Base-by-base conservation (phyloP, 2,888 invertebrate species). In the Eretmocerus hayati region DNA sequence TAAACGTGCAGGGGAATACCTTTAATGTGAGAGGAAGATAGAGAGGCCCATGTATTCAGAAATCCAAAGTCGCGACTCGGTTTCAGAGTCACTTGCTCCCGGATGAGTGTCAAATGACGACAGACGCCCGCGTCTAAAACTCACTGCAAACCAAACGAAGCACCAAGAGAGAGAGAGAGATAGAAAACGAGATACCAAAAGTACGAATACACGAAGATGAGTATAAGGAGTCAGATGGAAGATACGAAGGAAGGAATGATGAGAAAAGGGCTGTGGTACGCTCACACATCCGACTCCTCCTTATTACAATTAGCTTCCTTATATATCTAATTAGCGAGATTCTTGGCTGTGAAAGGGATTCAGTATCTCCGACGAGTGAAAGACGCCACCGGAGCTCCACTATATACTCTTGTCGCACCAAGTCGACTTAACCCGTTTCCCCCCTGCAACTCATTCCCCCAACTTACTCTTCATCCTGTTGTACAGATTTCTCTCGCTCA, bases 301-400 rank as follows among this genome's bases (percentile, higher is more conserved):
- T 67, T 66, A 67, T 67, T 67, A 66, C 67, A 67, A 67, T 66
- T 65, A 66, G 63, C 61, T 62, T 65, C 65, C 64, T 65, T 64
- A 64, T 66, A 63, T 64, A 67, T 67, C 66, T 65, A 67, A 67
- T 67, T 66, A 67, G 65, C 60, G 55, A 65, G 66, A 67, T 67
- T 66, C 67, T 66, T 64, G 64, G 58, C 48, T 49, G 35, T 35
- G 43, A 6, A 6, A 11, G 26, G 46, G 46, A 44, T 41, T 46
- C 50, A 43, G 50, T 50, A 47, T 39, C 49, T 53, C 42, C 44
- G 8, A 11, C 45, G 36, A 51, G 51, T 46, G 52, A 52, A 48
- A 48, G 48, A 48, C 46, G 52, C 33, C 44, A 52, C 41, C 48
- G 45, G 48, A 52, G 48, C 52, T 47, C 48, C 26, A 11, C 26